A percentile compares a stretch with the other conserved stretches of the same genome.
Evolutionary conservation across 2,113 vertebrate species (phyloP).

Genomic region (Odontesthes bonariensis): DNA sequence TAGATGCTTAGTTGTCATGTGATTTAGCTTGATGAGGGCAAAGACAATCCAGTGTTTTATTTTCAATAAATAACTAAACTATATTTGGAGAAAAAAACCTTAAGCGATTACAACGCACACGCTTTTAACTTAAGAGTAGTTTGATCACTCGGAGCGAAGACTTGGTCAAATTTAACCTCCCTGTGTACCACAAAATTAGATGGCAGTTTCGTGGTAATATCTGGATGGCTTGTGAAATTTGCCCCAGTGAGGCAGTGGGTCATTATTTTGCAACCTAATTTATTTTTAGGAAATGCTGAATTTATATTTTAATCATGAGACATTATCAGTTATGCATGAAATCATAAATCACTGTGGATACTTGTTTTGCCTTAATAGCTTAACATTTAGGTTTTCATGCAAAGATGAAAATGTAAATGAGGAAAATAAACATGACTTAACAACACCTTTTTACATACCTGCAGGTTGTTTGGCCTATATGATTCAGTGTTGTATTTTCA

Average conservation of each 20-base stretch:
- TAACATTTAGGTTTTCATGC: constrained; percentile 62
- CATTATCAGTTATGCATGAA: constrained; percentile 75
- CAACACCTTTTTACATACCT: constrained; percentile 21
- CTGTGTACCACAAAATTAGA: constrained; percentile 17
- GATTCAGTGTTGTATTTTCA: constrained; percentile 42
- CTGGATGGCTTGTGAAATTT: constrained; percentile 9
- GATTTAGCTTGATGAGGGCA: constrained; percentile 23
- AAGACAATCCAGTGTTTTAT: constrained; percentile 11
- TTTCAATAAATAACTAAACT: constrained; percentile 28
- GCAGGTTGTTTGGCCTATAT: constrained; percentile 28
- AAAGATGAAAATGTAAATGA: constrained; percentile 54
- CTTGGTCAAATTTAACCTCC: constrained; percentile 23
- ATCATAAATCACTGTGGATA: constrained; percentile 80
- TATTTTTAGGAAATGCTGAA: constrained; percentile 50
- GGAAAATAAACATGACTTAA: constrained; percentile 13
- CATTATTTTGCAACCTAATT: constrained; percentile 34
- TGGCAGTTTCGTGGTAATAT: neutral
- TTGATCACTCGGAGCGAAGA: constrained; percentile 41
- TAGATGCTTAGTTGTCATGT: constrained; percentile 23
- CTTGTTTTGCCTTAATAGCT: constrained; percentile 79
- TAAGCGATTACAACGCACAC: constrained; percentile 9
- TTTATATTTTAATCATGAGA: constrained; percentile 41
- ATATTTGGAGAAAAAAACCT: constrained; percentile 23
- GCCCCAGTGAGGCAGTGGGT: constrained; percentile 25
- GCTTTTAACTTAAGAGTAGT: constrained; percentile 32